phyloP scores from a whole-genome alignment of 2,113 vertebrate genomes.

The Crotalus horridus region DNA sequence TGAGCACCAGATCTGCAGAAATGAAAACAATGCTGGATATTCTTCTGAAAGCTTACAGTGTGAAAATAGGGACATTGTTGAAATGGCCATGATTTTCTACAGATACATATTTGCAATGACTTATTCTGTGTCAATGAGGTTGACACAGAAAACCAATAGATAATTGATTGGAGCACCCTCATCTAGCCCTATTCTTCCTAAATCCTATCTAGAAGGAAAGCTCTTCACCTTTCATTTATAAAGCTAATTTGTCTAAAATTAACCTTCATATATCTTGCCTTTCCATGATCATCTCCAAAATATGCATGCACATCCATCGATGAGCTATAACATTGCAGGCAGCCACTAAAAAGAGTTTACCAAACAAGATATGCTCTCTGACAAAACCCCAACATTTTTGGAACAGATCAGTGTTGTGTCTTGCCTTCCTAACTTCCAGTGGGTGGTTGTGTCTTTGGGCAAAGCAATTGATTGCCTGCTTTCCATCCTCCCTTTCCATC shows the following conservation, averaged over 20 bases:
- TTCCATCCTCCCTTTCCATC: background rate
- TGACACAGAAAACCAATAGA: background rate
- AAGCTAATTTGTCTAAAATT: background rate
- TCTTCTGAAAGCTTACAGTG: background rate
- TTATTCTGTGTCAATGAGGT: background rate
- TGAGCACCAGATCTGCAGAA: background rate
- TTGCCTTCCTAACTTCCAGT: background rate
- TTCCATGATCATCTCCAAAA: background rate
- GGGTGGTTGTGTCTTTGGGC: background rate
- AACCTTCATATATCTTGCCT: background rate
- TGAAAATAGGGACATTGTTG: background rate
- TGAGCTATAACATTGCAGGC: background rate
- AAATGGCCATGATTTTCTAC: background rate
- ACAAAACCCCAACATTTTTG: background rate
- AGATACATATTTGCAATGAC: background rate
- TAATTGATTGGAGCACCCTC: background rate
- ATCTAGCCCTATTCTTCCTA: background rate
- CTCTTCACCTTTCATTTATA: background rate
- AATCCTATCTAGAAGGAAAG: background rate
- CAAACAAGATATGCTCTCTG: background rate
- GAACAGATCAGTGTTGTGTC: background rate
- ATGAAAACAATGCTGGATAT: background rate
- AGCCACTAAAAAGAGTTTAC: too few species aligned
- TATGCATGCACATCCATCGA: background rate
- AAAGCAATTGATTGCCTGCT: background rate